Base-by-base conservation (phyloP, 2,888 invertebrate genomes). In the Cryptus viduatorius region DNA sequence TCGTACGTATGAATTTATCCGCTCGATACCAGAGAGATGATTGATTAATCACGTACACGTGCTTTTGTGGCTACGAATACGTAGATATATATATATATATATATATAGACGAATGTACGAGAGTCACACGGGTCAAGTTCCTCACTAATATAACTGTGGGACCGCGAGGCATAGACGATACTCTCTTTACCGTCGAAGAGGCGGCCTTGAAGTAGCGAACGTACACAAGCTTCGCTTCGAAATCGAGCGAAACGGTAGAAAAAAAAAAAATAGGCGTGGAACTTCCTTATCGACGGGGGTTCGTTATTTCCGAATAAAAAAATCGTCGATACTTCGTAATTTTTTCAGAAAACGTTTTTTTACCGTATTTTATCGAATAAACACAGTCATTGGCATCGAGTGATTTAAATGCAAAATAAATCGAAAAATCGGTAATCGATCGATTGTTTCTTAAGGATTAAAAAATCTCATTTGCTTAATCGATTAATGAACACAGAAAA, bases 41-140 rank as follows among this genome's bases (percentile, higher is more conserved):
- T 87, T 87, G 86, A 87, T 87, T 86, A 87, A 86, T 86, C 87
- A 84, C 85, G 82, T 85, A 81, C 80, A 78, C 72, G 77, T 78
- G 72, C 81, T 81, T 68, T 61, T 56, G 77, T 50, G 69, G 29
- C 44, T 76, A 37, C 44, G 61, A 46, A 64, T 44, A 79, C 77
- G 29, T 77, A 19, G 44, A 59, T 42, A 61, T 79, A 59, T 64
- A 69, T 65, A 76, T 29, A 56, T 61, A 48, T 24, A 24, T 24
- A 19, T 59, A 72, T 42, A 61, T 79, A 59, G 56, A 69, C 71
- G 50, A 79, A 76, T 29, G 65, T 61, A 48, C 56, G 69, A 64
- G n/a, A 59, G 56, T 24, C 56, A 71, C 44, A 77, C 61, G 24
- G 79, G 61, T 83, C 79, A 80, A 83, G 79, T 80, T 77, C 65